Conservation (phyloP, 2,113 vertebrate genomes). For the Pedionomus torquatus region DNA sequence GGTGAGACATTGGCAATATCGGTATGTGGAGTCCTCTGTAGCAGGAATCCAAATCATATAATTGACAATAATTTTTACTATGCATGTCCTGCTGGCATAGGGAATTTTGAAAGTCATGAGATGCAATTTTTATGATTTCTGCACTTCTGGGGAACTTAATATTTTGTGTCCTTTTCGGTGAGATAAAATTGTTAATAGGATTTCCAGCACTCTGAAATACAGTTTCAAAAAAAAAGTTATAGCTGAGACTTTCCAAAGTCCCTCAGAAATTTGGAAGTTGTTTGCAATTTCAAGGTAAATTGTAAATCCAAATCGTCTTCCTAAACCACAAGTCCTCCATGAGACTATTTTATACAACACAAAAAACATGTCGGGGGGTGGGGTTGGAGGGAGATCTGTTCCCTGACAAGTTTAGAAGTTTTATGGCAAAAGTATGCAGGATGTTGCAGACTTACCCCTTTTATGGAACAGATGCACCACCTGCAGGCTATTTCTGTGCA, state of each 20-base stretch:
- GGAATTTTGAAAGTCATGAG: background rate
- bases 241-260: background rate
- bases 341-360: background rate
- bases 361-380: background rate
- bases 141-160: background rate
- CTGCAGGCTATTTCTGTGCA: slow-evolving; percentile 18
- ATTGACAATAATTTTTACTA: background rate
- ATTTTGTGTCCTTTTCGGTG: background rate
- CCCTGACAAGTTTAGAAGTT: background rate
- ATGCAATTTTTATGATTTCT: background rate
- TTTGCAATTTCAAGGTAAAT: background rate
- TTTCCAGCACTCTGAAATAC: background rate
- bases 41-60: background rate
- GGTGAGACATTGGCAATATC: background rate
- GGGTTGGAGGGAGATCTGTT: background rate
- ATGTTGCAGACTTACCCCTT: background rate
- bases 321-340: background rate
- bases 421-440: background rate
- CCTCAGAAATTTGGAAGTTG: background rate
- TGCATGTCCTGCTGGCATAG: background rate
- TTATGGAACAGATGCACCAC: slow-evolving; percentile 10
- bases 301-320: background rate
- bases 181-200: background rate
- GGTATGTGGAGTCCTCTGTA: background rate
- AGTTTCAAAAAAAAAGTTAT: background rate